Base-by-base conservation (phyloP, 2,113 vertebrate genomes). In the Indicator maculatus region DNA sequence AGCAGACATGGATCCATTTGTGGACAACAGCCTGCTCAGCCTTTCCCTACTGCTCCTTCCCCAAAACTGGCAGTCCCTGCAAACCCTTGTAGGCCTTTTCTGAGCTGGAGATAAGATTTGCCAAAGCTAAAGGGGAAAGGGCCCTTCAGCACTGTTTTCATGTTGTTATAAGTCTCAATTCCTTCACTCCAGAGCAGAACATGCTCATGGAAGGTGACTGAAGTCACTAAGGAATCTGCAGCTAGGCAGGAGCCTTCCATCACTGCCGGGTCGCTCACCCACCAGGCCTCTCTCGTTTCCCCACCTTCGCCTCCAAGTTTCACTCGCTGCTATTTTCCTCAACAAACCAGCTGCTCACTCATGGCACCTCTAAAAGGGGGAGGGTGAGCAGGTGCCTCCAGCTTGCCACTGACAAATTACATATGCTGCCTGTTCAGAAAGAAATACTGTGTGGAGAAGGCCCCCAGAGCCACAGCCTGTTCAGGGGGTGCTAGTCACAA, bases 341-440 rank as follows among this genome's bases (percentile, higher is more conserved):
- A 64, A 28, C 24, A 38, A 27, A 66, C 13, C 23, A 28, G 27
- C n/a, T 6, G 0, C 36, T 59, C 15, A 1, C 6, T 2, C 19
- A 0, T 0, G 0, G 31, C 38, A 12, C 19, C 24, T 26, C 21
- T 16, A 27, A 24, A 13, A 6, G 20, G 4, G 18, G 28, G 14
- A 8, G 56, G 28, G 39, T 6, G 18, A 77, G 11, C 36, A 39
- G 10, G n/a, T 5, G 0, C 1, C 36, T 45, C 26, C 44, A 64
- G n/a, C 44, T 52, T 7, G 0, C 17, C 15, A 1, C 53, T 21
- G 16, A 53, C 33, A 33, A 47, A 19, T 23, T 1, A 58, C 3
- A 5, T 5, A 5, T 5, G 15, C 28, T 1, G 4, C 9, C 31
- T 15, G 5, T 2, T 8, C 36, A 58, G 36, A 23, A 19, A n/a